Evolutionary conservation across 2,113 vertebrate species (phyloP).

Genomic region (Solenodon paradoxus): DNA sequence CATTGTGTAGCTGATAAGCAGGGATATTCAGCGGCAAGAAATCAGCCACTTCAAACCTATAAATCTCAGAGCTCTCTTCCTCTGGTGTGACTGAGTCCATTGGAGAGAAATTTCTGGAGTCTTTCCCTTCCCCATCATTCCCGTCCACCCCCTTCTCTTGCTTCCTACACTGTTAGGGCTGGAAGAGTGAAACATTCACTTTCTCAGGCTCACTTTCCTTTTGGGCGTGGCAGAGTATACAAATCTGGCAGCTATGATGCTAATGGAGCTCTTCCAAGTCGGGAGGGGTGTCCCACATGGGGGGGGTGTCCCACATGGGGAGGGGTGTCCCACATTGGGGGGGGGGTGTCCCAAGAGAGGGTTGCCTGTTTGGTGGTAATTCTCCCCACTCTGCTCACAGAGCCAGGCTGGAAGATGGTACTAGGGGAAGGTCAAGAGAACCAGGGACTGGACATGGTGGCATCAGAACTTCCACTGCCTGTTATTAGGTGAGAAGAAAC

Average conservation of each 20-base stretch:
- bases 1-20: neutral
- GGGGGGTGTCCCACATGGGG: neutral
- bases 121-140: rapidly evolving
- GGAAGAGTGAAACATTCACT: neutral
- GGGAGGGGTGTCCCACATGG: too few species aligned
- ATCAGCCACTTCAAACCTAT: neutral
- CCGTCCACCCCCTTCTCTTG: rapidly evolving
- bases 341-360: neutral
- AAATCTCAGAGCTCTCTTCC: neutral
- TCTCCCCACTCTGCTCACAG: too few species aligned
- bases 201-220: neutral
- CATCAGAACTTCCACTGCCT: rapidly evolving
- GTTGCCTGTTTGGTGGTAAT: neutral
- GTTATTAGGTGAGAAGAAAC: neutral
- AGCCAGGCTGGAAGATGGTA: rapidly evolving
- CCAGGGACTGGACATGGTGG: neutral
- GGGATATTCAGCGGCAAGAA: neutral
- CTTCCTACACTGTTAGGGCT: neutral
- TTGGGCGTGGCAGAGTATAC: neutral
- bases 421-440: rapidly evolving
- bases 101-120: neutral
- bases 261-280: neutral
- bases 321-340: neutral
- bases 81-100: neutral
- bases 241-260: neutral